phyloP scores from a whole-genome alignment of 1,140 invertebrate genomes.

The Pogonomyrmex californicus region DNA sequence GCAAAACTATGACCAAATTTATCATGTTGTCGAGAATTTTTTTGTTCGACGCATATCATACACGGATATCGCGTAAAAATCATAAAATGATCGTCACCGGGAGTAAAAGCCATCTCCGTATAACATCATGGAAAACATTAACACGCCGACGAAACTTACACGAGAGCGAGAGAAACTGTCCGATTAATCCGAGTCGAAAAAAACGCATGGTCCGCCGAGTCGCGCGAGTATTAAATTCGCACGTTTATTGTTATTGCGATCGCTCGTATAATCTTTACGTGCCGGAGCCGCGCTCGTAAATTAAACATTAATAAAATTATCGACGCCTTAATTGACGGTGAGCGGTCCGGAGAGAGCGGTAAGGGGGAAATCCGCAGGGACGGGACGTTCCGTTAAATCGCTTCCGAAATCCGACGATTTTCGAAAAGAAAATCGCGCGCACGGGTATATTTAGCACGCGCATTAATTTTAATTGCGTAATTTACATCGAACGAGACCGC shows the following conservation, averaged over 20 bases:
- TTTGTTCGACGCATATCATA: neutral
- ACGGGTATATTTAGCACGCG: neutral
- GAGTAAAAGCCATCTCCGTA: neutral
- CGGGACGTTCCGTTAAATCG: neutral
- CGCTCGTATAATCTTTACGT: slow-evolving; percentile 22
- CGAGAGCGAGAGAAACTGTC: neutral
- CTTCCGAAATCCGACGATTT: neutral
- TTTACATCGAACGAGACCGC: neutral
- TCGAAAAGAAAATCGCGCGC: slow-evolving; percentile 3
- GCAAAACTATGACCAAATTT: slow-evolving; percentile 7
- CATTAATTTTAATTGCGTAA: neutral
- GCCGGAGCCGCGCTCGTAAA: slow-evolving; percentile 25
- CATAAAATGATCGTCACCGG: neutral
- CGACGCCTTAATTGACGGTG: slow-evolving; percentile 15
- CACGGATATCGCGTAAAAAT: neutral
- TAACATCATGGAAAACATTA: neutral
- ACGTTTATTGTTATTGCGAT: slow-evolving; percentile 29
- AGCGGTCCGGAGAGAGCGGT: neutral
- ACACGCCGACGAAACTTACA: neutral
- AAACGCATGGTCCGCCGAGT: neutral
- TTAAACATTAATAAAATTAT: slow-evolving; percentile 50
- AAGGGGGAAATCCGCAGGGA: neutral
- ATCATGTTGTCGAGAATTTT: neutral
- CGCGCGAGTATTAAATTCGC: slow-evolving; percentile 21
- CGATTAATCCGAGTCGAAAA: neutral